Evolutionary conservation across 2,888 invertebrate genomes (phyloP).

Genomic region (Sphaerophoria rueppellii): DNA sequence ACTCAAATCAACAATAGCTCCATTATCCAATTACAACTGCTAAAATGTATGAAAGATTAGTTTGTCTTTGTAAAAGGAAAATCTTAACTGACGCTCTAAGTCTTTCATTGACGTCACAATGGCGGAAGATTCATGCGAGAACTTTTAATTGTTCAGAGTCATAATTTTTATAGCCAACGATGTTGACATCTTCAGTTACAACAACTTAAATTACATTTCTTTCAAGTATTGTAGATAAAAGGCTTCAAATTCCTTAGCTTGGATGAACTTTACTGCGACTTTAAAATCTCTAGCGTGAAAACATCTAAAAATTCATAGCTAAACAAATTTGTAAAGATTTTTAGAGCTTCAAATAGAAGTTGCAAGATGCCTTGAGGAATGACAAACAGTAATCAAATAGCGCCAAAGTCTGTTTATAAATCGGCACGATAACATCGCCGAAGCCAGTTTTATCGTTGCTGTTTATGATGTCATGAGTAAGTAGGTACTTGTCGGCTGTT

Average conservation of each 20-base stretch:
- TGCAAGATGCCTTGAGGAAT: slow-evolving; percentile 19
- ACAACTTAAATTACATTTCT: background rate
- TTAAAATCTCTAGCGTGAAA: background rate
- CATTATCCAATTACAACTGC: too few species aligned
- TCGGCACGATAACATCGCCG: background rate
- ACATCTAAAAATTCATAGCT: slow-evolving; percentile 30
- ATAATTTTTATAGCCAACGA: background rate
- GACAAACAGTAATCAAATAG: slow-evolving; percentile 26
- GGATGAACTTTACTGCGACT: background rate
- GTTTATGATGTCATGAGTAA: slow-evolving; percentile 56
- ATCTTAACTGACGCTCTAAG: background rate
- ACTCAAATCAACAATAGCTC: too few species aligned
- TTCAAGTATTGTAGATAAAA: background rate
- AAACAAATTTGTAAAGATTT: slow-evolving; percentile 35
- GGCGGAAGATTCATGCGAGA: background rate
- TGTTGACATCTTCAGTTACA: background rate
- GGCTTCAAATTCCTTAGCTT: too few species aligned
- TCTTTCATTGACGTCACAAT: background rate
- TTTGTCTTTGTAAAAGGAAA: background rate
- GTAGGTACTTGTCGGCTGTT: background rate
- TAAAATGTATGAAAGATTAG: background rate
- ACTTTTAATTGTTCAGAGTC: background rate
- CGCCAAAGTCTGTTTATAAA: slow-evolving; percentile 3
- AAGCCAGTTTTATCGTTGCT: slow-evolving; percentile 14
- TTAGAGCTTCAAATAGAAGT: slow-evolving; percentile 12